Conservation (phyloP, 2,113 vertebrate genomes). For the Proterorhinus semilunaris region DNA sequence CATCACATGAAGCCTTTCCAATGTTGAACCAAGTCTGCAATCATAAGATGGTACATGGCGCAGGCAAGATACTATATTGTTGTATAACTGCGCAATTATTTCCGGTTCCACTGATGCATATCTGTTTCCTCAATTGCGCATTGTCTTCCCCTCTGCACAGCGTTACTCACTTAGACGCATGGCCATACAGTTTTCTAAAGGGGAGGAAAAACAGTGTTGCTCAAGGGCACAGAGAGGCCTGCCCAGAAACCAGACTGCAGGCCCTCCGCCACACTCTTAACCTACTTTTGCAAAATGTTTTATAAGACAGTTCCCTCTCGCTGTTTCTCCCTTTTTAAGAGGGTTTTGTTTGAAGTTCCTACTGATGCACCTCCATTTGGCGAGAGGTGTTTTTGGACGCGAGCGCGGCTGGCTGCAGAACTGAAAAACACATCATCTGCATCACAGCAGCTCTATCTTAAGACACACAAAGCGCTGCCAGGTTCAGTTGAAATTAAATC, state of each 20-base stretch:
- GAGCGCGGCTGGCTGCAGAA: conserved; percentile 34
- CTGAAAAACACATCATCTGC: conserved; percentile 33
- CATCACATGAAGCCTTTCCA: no score
- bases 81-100: no score
- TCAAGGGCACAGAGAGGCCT: no score
- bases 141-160: no score
- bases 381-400: conserved; percentile 19
- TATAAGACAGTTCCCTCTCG: not conserved
- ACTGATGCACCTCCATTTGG: conserved; percentile 33
- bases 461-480: conserved; percentile 16
- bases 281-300: not conserved
- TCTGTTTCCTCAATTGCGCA: no score
- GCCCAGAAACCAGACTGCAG: not conserved
- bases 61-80: no score
- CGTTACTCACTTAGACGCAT: no score
- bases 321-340: conserved; percentile 2
- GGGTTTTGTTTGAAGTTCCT: not conserved
- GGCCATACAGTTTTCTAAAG: no score
- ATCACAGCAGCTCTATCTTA: conserved; percentile 29
- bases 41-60: no score
- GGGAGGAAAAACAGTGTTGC: no score
- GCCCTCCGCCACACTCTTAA: not conserved
- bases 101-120: no score
- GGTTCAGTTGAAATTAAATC: conserved; percentile 18
- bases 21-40: no score